Evolutionary conservation across 2,888 invertebrate genomes (phyloP).

Genomic region (Dicycla oo): DNA sequence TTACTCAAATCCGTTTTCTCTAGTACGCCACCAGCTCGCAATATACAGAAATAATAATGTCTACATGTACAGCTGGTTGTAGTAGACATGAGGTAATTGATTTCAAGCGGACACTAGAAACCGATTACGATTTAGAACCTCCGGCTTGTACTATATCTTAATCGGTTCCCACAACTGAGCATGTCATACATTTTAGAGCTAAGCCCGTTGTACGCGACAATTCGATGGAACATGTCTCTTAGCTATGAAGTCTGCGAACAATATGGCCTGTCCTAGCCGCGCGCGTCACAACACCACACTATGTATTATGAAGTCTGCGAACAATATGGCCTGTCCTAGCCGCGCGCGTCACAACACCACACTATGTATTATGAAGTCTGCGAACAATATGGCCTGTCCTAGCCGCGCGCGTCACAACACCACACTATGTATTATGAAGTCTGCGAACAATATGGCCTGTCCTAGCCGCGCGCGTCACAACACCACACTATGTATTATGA

Average conservation of each 20-base stretch:
- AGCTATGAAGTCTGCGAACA: slow-evolving; percentile 33
- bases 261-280: slow-evolving; percentile 18
- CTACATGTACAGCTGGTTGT: not conserved
- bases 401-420: not conserved
- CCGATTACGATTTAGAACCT: slow-evolving; percentile 24
- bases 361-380: slow-evolving; percentile 34
- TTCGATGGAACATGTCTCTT: slow-evolving; percentile 18
- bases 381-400: slow-evolving; percentile 26
- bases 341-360: not conserved
- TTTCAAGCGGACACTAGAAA: slow-evolving; percentile 14
- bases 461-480: slow-evolving; percentile 3
- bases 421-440: slow-evolving; percentile 27
- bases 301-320: slow-evolving; percentile 36
- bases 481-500: slow-evolving; percentile 17
- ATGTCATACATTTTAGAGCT: slow-evolving; percentile 17
- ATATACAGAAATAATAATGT: slow-evolving; percentile 5
- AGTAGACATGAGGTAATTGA: slow-evolving; percentile 21
- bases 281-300: not conserved
- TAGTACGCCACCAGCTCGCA: not conserved
- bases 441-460: slow-evolving; percentile 29
- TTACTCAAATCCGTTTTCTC: slow-evolving; percentile 7
- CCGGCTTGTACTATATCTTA: slow-evolving; percentile 11
- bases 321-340: slow-evolving; percentile 26
- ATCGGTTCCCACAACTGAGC: slow-evolving; percentile 5
- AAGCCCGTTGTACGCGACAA: slow-evolving; percentile 3